Conservation (phyloP, 2,888 invertebrate genomes). For the Callinectes sapidus region DNA sequence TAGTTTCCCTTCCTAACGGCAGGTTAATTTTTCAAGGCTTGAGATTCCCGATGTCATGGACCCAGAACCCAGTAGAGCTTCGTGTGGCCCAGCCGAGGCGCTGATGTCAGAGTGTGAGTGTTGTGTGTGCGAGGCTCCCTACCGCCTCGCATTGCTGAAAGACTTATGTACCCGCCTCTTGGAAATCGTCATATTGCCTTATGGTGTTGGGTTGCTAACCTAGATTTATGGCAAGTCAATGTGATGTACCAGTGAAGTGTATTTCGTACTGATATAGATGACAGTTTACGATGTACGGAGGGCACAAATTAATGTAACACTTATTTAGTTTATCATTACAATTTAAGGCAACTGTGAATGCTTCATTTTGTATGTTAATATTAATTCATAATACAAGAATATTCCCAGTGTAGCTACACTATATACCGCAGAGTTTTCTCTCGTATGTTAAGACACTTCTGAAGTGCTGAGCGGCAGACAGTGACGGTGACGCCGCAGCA, state of each 20-base stretch:
- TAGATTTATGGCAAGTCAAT: conserved; percentile 51
- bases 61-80: conserved; percentile 37
- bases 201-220: conserved; percentile 49
- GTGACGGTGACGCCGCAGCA: background rate
- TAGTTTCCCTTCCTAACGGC: background rate
- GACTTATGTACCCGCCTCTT: conserved; percentile 5
- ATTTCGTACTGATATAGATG: conserved; percentile 36
- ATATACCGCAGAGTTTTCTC: conserved; percentile 18
- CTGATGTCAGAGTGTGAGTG: conserved; percentile 21
- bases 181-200: conserved; percentile 48
- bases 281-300: conserved; percentile 24
- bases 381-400: conserved; percentile 38
- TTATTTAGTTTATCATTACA: conserved; percentile 22
- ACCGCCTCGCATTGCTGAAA: conserved; percentile 4
- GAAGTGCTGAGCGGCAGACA: background rate
- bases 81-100: background rate
- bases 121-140: conserved; percentile 10
- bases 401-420: background rate
- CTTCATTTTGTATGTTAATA: conserved; percentile 45
- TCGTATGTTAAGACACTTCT: background rate
- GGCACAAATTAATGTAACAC: conserved; percentile 39
- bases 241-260: conserved; percentile 53
- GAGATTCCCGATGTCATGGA: conserved; percentile 28
- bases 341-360: conserved; percentile 35
- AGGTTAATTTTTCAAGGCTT: conserved; percentile 23